These are phyloP conservation scores for Diarsia mendica DNA, from an alignment of 2,888 invertebrate species.

Conservation along the genomic window DNA sequence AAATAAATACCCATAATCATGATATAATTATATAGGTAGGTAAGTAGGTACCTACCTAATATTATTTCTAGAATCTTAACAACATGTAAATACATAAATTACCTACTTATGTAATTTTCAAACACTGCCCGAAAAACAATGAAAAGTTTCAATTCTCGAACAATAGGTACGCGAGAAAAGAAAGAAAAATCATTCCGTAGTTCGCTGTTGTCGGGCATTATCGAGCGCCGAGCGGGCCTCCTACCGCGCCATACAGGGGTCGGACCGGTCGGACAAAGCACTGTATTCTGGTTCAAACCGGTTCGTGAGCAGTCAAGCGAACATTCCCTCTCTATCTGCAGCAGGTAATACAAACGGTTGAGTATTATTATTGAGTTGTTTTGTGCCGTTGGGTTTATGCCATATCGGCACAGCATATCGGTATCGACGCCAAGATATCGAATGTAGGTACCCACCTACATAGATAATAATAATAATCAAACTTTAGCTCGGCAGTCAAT, in stretches of 20 bases:
- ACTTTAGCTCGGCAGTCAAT: slow-evolving; percentile 21
- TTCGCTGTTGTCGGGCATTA: background rate
- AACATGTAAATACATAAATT: background rate
- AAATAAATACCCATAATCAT: background rate
- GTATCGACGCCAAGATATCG: slow-evolving; percentile 8
- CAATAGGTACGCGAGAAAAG: slow-evolving; percentile 10
- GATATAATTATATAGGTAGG: background rate
- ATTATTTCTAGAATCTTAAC: background rate
- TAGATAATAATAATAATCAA: slow-evolving; percentile 9
- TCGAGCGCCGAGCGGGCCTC: slow-evolving; percentile 7
- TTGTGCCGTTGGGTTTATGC: slow-evolving; percentile 18
- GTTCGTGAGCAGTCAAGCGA: slow-evolving; percentile 51
- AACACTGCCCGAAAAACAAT: slow-evolving; percentile 3
- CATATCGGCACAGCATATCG: background rate
- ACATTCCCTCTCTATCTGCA: slow-evolving; percentile 37
- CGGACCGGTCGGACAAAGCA: slow-evolving; percentile 3
- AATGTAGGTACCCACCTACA: too few species aligned
- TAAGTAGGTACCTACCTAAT: too few species aligned
- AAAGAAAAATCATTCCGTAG: slow-evolving; percentile 17
- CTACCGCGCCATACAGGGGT: slow-evolving; percentile 20
- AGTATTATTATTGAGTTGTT: slow-evolving; percentile 37
- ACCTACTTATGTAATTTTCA: background rate
- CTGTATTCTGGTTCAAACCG: slow-evolving; percentile 40
- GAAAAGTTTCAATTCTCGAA: slow-evolving; percentile 1
- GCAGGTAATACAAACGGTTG: slow-evolving; percentile 30